Percentiles rank a stretch among this genome's conserved stretches.
These are phyloP conservation scores for Zaprionus bogoriensis DNA, from an alignment of 2,888 invertebrate species.

Conservation along the genomic window DNA sequence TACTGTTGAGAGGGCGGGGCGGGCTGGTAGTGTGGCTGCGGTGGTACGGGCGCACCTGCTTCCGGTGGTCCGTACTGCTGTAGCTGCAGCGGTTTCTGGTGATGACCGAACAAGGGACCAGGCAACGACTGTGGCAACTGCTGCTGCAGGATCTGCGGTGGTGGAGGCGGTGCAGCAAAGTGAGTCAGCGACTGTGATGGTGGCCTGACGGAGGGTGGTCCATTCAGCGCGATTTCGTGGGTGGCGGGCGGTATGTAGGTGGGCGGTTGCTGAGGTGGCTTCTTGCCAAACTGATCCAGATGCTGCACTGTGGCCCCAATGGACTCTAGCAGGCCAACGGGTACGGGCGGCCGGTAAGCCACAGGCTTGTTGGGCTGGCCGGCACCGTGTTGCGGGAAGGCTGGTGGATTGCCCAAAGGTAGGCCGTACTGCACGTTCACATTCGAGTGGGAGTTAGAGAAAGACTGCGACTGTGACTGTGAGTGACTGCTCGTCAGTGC, in stretches of 20 bases:
- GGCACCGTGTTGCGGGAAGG: conserved; percentile 66
- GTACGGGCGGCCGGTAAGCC: conserved; percentile 89
- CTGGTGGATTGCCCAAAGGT: conserved; percentile 73
- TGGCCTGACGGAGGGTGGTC: conserved; percentile 28
- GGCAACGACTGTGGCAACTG: conserved; percentile 74
- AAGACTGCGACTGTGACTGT: conserved; percentile 24
- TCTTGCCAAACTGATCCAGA: conserved; percentile 85
- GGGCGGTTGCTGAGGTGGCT: conserved; percentile 84
- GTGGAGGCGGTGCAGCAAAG: conserved; percentile 16
- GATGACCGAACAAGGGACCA: conserved; percentile 56
- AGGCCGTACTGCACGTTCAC: conserved; percentile 77
- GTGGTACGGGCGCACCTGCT: conserved; percentile 44
- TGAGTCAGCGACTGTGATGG: background rate
- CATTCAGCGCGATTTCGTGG: conserved; percentile 81
- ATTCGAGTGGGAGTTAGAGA: conserved; percentile 51
- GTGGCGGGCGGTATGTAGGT: conserved; percentile 87
- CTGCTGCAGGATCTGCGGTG: conserved; percentile 65
- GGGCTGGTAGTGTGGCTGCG: conserved; percentile 50
- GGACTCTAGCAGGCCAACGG: conserved; percentile 87
- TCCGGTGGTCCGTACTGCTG: conserved; percentile 54
- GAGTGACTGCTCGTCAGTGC: conserved; percentile 35
- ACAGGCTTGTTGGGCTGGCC: conserved; percentile 84
- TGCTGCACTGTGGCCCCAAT: conserved; percentile 86
- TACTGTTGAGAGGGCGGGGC: conserved; percentile 58
- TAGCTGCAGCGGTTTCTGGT: conserved; percentile 35